Evolutionary conservation across 1,140 invertebrate genomes (phyloP).

Genomic region (Bombus pascuorum): DNA sequence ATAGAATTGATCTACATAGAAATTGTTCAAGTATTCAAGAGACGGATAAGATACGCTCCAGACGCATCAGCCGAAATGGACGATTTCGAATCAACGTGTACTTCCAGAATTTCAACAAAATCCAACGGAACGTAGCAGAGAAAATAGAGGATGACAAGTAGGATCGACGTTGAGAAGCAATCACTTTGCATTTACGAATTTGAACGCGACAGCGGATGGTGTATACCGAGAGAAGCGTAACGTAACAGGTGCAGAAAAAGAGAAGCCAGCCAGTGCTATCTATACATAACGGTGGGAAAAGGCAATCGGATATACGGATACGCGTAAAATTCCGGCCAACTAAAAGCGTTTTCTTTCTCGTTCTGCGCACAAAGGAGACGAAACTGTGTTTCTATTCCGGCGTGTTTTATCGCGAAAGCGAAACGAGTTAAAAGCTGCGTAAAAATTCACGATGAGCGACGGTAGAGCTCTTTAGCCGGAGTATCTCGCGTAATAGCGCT

Average conservation of each 20-base stretch:
- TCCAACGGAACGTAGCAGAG: background rate
- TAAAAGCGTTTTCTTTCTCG: slow-evolving; percentile 10
- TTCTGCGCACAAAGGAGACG: background rate
- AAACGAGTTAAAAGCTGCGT: slow-evolving; percentile 51
- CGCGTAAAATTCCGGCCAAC: slow-evolving; percentile 29
- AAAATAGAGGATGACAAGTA: background rate
- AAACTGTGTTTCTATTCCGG: background rate
- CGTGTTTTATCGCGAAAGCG: slow-evolving; percentile 15
- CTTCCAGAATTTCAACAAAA: background rate
- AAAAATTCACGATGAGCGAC: slow-evolving; percentile 50
- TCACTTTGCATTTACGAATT: background rate
- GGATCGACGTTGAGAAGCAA: background rate
- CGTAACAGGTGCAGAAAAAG: background rate
- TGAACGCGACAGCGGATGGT: background rate
- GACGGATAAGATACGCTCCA: too few species aligned
- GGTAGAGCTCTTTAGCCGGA: slow-evolving; percentile 41
- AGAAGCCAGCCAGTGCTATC: background rate
- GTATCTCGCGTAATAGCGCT: slow-evolving; percentile 49
- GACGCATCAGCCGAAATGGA: too few species aligned
- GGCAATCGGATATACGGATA: slow-evolving; percentile 1
- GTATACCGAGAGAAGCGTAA: background rate
- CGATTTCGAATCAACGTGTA: background rate
- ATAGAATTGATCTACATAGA: too few species aligned
- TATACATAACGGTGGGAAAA: background rate
- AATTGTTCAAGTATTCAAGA: too few species aligned